phyloP scores from a whole-genome alignment of 2,797 vertebrate species.

The Liparis tanakae region DNA sequence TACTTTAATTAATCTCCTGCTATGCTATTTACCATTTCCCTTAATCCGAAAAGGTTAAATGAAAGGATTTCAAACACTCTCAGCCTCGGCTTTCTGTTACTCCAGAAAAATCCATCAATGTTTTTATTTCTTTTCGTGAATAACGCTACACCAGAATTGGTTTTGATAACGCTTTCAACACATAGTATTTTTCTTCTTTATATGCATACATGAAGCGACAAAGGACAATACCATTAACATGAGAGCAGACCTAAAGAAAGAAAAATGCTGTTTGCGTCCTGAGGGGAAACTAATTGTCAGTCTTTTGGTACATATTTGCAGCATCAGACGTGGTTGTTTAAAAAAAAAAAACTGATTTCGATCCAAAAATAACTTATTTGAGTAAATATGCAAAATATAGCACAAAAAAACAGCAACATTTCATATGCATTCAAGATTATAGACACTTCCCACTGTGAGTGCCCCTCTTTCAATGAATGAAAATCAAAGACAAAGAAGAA shows the following conservation, averaged over 20 bases:
- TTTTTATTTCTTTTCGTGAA: slow-evolving; percentile 48
- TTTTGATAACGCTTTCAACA: slow-evolving; percentile 23
- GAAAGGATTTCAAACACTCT: neutral
- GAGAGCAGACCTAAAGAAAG: slow-evolving; percentile 10
- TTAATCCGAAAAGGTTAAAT: neutral
- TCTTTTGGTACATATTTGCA: slow-evolving; percentile 1
- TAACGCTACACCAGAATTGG: slow-evolving; percentile 21
- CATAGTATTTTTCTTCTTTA: slow-evolving; percentile 13
- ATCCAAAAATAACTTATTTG: slow-evolving; percentile 1
- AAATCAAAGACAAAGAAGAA: neutral
- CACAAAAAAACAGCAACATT: slow-evolving; percentile 7
- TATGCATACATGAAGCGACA: slow-evolving; percentile 36
- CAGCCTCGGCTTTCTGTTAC: neutral
- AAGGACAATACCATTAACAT: slow-evolving; percentile 21
- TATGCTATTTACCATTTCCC: neutral
- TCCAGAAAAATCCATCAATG: neutral
- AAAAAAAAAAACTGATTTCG: neutral
- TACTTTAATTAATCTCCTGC: neutral
- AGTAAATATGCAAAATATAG: neutral
- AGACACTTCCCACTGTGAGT: neutral
- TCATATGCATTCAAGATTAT: neutral
- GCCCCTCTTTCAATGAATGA: neutral
- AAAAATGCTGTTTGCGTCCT: neutral
- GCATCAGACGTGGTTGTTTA: neutral
- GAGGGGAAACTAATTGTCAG: neutral